These are phyloP conservation scores for Nansenia antarctica DNA, from an alignment of 2,113 vertebrate genomes.

Conservation along the genomic window DNA sequence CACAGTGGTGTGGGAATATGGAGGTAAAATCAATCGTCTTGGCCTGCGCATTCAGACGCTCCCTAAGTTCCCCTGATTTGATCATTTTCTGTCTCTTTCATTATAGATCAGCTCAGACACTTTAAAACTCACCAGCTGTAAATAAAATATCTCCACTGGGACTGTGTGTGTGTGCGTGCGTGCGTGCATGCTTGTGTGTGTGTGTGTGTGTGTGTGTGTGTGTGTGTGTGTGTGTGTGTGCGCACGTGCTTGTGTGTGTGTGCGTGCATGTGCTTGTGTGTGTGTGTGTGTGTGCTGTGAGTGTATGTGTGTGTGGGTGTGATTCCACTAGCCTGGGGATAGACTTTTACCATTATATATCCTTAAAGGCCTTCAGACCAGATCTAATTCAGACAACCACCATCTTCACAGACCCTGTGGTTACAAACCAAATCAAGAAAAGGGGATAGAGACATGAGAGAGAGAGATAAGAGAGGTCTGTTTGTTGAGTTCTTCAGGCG, in stretches of 20 bases:
- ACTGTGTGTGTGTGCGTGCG: not conserved
- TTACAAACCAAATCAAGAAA: too few species aligned
- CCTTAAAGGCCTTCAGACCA: not conserved
- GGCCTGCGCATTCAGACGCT: slow-evolving; percentile 6
- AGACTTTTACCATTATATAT: not conserved
- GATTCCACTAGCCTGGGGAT: too few species aligned
- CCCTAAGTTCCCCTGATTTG: not conserved
- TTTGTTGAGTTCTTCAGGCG: slow-evolving; percentile 11
- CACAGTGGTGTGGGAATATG: not conserved
- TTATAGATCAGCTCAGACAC: slow-evolving; percentile 5
- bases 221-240: not conserved
- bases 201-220: not conserved
- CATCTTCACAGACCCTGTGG: not conserved
- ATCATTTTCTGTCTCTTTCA: slow-evolving; percentile 4
- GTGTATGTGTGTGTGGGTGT: too few species aligned
- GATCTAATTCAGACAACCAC: not conserved
- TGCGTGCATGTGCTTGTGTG: not conserved
- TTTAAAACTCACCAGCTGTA: not conserved
- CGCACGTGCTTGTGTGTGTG: not conserved
- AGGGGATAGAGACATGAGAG: not conserved
- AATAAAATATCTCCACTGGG: slow-evolving; percentile 6
- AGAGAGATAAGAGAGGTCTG: slow-evolving; percentile 1
- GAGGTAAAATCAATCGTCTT: not conserved
- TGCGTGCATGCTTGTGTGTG: not conserved
- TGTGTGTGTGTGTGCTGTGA: too few species aligned